Evolutionary conservation across 2,888 invertebrate species (phyloP).

Genomic region (Protodeltote pygarga): DNA sequence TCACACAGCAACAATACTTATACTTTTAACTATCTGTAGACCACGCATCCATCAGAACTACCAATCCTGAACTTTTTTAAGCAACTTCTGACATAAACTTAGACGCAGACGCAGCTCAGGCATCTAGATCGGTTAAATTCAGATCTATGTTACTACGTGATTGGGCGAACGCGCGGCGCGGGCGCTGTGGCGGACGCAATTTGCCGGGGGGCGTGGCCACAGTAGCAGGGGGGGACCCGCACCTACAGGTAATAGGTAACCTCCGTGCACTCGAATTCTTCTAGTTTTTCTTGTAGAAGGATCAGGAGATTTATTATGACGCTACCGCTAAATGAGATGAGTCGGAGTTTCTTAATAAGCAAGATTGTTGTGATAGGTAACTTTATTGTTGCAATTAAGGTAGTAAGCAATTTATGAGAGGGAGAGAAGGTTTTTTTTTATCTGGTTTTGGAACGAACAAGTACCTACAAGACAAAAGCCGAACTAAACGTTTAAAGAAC

Average conservation of each 20-base stretch:
- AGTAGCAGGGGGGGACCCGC: slow-evolving; percentile 63
- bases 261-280: slow-evolving; percentile 39
- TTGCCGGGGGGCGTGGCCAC: slow-evolving; percentile 74
- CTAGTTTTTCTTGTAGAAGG: slow-evolving; percentile 37
- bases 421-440: background rate
- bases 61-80: slow-evolving; percentile 8
- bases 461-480: no score
- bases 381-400: slow-evolving; percentile 20
- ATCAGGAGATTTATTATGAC: slow-evolving; percentile 26
- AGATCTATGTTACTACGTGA: slow-evolving; percentile 66
- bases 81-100: slow-evolving; percentile 16
- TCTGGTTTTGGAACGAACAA: no score
- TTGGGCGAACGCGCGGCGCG: slow-evolving; percentile 75
- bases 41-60: background rate
- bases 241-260: slow-evolving; percentile 48
- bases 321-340: slow-evolving; percentile 18
- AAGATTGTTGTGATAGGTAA: slow-evolving; percentile 13
- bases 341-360: slow-evolving; percentile 26
- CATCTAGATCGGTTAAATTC: slow-evolving; percentile 67
- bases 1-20: no score
- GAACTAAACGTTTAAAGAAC: background rate
- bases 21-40: background rate
- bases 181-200: slow-evolving; percentile 69
- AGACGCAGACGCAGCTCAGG: slow-evolving; percentile 34
- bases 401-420: background rate